Evolutionary conservation across 2,113 vertebrate species (phyloP), one percentile per base, ranked within the genome.

Genomic region (Anthoscopus minutus): DNA sequence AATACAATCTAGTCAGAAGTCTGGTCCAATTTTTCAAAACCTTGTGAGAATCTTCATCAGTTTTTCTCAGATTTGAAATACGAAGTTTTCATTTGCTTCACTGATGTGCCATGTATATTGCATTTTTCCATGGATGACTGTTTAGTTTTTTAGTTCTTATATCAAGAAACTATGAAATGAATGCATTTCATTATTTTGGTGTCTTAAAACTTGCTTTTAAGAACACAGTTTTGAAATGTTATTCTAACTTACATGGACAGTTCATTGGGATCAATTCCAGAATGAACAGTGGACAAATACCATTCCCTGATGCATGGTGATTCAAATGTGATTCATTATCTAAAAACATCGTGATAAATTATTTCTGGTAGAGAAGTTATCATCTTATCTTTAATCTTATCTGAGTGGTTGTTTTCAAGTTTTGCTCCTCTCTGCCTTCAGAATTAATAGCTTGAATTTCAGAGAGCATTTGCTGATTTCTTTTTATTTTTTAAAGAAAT

Each of bases 121-220:
- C 7, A 4, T 2, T 54, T 94, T 88, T 70, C 0, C 0, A 0
- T 45, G 37, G 42, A 35, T 72, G 37, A 38, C 45, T 82, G 1
- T 28, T 61, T 24, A 78, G 22, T 74, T 82, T 80, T 10, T 25
- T 62, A 38, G 38, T 45, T 65, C 7, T 58, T 42, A 10, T 3
- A 42, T 67, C 5, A 90, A 84, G 33, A 51, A 62, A 74, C 50
- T 65, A 38, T 24, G 4, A 71, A 91, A 67, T 53, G 51, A 54
- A 58, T 66, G 1, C 56, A 31, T 62, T 54, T 44, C 6, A 25
- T 56, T 16, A 51, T 89, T 94, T 69, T 88, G 6, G 14, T 64
- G 33, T 76, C 37, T 82, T 76, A 82, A 95, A 76, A 11, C 31
- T 69, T 76, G 24, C 33, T 88, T 89, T 81, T 81, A 74, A 62